Evolutionary conservation across 2,797 vertebrate genomes (phyloP).

Genomic region (Parauchenoglanis punctatus): DNA sequence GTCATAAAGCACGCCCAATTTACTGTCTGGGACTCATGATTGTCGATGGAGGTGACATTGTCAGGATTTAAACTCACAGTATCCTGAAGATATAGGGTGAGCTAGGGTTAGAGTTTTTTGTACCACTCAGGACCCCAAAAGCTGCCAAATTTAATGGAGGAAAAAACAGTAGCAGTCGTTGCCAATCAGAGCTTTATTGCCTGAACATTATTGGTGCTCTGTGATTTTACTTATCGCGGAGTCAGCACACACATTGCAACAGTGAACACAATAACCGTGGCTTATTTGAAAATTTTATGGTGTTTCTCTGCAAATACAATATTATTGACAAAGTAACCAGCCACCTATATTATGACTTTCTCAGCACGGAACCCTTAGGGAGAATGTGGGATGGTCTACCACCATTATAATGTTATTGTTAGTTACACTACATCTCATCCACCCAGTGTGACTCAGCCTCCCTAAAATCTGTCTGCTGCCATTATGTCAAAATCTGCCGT

Average conservation of each 20-base stretch:
- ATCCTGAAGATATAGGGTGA: not conserved
- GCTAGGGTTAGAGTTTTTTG: not conserved
- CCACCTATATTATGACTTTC: slow-evolving; percentile 25
- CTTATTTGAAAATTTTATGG: not conserved
- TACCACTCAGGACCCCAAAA: not conserved
- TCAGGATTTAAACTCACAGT: not conserved
- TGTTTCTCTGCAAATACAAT: not conserved
- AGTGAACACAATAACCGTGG: not conserved
- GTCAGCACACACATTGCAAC: not conserved
- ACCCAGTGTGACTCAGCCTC: slow-evolving; percentile 44
- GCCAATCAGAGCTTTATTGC: not conserved
- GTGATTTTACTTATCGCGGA: not conserved
- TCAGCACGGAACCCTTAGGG: not conserved
- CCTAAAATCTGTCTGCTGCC: slow-evolving; percentile 37
- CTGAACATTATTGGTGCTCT: not conserved
- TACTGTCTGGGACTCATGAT: not conserved
- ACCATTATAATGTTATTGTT: slow-evolving; percentile 43
- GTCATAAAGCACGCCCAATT: not conserved
- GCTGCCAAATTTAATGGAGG: not conserved
- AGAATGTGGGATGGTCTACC: not conserved
- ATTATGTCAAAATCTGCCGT: slow-evolving; percentile 46
- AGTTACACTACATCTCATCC: slow-evolving; percentile 38
- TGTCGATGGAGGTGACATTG: not conserved
- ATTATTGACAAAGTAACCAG: not conserved
- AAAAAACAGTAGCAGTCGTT: not conserved